These are phyloP conservation scores for Pseudachorutes palmiensis DNA, from an alignment of 1,140 invertebrate genomes.

Conservation along the genomic window DNA sequence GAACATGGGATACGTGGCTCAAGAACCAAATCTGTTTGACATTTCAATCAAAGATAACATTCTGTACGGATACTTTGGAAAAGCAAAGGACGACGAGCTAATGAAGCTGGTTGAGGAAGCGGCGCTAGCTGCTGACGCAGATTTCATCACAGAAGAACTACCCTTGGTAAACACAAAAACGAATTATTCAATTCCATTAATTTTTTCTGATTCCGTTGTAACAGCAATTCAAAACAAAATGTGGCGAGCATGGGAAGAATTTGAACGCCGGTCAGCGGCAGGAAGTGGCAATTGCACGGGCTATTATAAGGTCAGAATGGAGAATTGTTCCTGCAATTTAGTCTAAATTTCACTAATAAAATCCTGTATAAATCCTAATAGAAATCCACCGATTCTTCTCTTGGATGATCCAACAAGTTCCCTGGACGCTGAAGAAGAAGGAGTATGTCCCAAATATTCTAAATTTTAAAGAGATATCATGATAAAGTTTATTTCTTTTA, in stretches of 20 bases:
- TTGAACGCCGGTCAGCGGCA: constrained; percentile 5
- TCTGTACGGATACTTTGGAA: constrained; percentile 38
- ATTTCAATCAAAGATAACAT: constrained; percentile 49
- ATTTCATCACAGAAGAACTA: not conserved
- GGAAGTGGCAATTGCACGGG: not conserved
- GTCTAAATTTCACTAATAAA: not conserved
- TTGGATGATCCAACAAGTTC: constrained; percentile 7
- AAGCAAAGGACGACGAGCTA: constrained; percentile 41
- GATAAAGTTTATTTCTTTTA: constrained; percentile 17
- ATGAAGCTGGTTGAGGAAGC: not conserved
- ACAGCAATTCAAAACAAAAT: not conserved
- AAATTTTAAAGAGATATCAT: constrained; percentile 37
- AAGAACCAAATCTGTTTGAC: constrained; percentile 50
- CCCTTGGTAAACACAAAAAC: not conserved
- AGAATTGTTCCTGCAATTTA: not conserved
- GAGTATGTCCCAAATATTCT: constrained; percentile 11
- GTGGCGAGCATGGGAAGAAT: not conserved
- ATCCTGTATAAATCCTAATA: not conserved
- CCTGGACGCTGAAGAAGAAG: constrained; percentile 3
- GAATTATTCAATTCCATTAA: not conserved
- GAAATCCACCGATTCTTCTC: constrained; percentile 2
- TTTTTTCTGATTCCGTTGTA: not conserved
- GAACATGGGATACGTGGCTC: constrained; percentile 45
- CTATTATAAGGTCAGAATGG: constrained; percentile 2
- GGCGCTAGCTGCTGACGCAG: not conserved